phyloP scores from a whole-genome alignment of 2,797 vertebrate species.

The Hapalemur alaotrensis region DNA sequence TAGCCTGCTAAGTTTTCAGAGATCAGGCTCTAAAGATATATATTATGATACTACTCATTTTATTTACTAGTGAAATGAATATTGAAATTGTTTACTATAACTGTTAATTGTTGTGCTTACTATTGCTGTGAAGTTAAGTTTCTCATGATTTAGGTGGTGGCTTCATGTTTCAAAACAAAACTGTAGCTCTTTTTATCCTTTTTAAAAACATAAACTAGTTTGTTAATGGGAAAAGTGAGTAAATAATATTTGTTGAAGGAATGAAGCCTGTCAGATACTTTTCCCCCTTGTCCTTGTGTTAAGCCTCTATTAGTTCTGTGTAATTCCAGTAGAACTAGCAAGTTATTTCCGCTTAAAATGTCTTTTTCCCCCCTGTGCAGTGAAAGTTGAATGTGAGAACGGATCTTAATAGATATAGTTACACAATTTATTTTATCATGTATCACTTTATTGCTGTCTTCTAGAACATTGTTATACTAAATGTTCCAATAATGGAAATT shows the following conservation, averaged over 20 bases:
- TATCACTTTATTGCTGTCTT: slow-evolving; percentile 76
- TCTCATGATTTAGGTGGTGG: neutral
- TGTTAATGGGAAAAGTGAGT: neutral
- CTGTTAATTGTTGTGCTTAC: neutral
- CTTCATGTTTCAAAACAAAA: neutral
- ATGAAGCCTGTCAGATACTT: slow-evolving; percentile 56
- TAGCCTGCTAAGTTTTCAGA: neutral
- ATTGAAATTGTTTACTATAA: neutral
- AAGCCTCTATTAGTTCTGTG: slow-evolving; percentile 65
- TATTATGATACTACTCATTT: neutral
- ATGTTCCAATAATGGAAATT: slow-evolving; percentile 80
- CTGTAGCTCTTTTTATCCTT: neutral
- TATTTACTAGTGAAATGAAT: neutral
- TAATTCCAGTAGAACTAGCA: slow-evolving; percentile 75
- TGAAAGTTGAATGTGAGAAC: slow-evolving; percentile 71
- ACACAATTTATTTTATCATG: slow-evolving; percentile 75
- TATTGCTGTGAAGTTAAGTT: neutral
- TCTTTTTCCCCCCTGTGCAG: neutral
- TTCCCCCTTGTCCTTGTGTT: slow-evolving; percentile 56
- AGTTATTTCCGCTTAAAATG: slow-evolving; percentile 75
- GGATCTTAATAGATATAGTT: slow-evolving; percentile 73
- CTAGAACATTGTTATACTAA: slow-evolving; percentile 78
- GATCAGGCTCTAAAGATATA: neutral
- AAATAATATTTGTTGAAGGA: neutral
- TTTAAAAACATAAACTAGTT: neutral